Percentiles rank a stretch among this genome's conserved stretches.
Conservation (phyloP, 2,113 vertebrate species). For the Halcyon malimbica region DNA sequence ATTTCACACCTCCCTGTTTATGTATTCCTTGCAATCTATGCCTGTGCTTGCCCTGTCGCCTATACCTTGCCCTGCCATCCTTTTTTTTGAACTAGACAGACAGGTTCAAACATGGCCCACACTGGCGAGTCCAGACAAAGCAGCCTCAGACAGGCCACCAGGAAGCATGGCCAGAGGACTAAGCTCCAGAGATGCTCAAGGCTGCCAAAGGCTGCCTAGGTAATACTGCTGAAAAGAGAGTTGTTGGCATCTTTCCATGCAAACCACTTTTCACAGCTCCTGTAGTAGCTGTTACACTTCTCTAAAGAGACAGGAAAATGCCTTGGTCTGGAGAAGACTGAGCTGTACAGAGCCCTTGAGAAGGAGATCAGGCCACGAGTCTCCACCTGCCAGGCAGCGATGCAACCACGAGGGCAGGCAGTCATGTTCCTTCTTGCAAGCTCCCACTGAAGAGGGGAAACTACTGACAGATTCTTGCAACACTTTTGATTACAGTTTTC, state of each 20-base stretch:
- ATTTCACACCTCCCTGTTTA: background rate
- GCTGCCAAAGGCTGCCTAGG: background rate
- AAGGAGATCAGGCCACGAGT: background rate
- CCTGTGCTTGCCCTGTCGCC: background rate
- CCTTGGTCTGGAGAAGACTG: background rate
- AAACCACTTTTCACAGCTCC: background rate
- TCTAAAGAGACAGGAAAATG: background rate
- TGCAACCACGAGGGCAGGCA: background rate
- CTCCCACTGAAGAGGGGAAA: background rate
- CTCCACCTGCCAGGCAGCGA: background rate
- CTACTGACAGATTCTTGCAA: background rate
- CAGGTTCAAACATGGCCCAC: background rate
- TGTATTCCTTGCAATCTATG: background rate
- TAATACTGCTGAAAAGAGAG: background rate
- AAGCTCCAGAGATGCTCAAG: background rate
- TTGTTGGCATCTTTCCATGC: background rate
- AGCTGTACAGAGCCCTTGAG: background rate
- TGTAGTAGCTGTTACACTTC: background rate
- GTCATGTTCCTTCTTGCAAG: background rate
- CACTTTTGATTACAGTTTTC: background rate
- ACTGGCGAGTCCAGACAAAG: background rate
- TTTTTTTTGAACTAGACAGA: background rate
- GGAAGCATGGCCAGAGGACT: background rate
- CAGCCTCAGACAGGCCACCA: fast-evolving
- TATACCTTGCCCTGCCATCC: background rate